phyloP scores from a whole-genome alignment of 2,113 vertebrate genomes.

The Mormyrus iriodes region DNA sequence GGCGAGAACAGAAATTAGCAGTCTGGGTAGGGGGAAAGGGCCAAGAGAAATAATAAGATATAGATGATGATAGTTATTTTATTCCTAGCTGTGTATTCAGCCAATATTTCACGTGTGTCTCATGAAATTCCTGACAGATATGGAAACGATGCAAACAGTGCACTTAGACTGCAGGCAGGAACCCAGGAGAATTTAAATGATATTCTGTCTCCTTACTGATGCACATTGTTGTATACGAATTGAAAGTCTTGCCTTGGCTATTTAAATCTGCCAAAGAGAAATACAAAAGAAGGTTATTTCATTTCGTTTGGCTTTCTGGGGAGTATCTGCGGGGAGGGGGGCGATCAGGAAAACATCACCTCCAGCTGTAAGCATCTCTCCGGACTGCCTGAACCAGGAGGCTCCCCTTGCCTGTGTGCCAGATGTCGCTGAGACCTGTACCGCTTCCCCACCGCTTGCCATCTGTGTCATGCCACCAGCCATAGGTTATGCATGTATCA shows the following conservation, averaged over 20 bases:
- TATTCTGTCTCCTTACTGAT: too few species aligned
- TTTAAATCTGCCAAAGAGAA: neutral
- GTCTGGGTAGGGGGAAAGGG: constrained; percentile 31
- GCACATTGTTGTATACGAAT: neutral
- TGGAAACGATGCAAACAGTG: constrained; percentile 42
- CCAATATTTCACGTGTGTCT: constrained; percentile 59
- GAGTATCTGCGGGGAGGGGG: neutral
- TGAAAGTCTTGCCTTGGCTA: neutral
- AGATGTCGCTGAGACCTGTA: neutral
- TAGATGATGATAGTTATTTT: constrained; percentile 58
- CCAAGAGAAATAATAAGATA: constrained; percentile 66
- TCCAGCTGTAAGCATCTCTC: neutral
- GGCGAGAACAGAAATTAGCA: constrained; percentile 26
- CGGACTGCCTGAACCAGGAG: neutral
- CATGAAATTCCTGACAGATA: constrained; percentile 44
- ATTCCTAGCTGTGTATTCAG: constrained; percentile 54
- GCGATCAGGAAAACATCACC: neutral
- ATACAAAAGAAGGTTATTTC: neutral
- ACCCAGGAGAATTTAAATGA: constrained; percentile 48
- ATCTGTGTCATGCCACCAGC: neutral
- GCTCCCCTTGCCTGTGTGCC: neutral
- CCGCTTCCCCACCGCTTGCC: neutral
- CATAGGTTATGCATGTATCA: neutral
- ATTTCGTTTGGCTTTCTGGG: neutral
- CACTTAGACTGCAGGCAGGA: neutral